A percentile compares a stretch with the other conserved stretches of the same genome.
phyloP scores from a whole-genome alignment of 2,113 vertebrate genomes.

The Crotalus horridus region DNA sequence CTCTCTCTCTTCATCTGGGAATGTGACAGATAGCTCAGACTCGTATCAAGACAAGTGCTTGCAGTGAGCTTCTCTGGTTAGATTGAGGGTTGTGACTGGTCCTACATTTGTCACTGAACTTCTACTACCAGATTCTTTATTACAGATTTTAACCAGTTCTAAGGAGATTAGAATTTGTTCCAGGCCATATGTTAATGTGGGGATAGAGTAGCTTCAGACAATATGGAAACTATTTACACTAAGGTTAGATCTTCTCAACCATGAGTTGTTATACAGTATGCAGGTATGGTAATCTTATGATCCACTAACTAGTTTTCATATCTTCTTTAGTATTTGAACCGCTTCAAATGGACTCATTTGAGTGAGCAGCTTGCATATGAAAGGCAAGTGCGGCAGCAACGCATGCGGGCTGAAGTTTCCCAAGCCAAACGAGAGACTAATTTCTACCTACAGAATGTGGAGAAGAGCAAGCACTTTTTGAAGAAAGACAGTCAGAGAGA shows the following conservation, averaged over 20 bases:
- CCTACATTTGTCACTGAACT: not conserved
- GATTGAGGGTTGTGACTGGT: too few relatives aligned
- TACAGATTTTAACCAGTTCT: not conserved
- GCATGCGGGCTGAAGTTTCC: conserved; percentile 81
- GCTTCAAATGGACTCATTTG: conserved; percentile 88
- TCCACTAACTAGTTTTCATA: not conserved
- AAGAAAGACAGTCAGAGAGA: conserved; percentile 49
- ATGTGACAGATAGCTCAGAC: not conserved
- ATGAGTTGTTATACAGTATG: not conserved
- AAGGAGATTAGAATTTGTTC: not conserved
- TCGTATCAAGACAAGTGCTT: not conserved
- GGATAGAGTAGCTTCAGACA: not conserved
- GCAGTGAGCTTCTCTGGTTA: not conserved
- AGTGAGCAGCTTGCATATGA: conserved; percentile 86
- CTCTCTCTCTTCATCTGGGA: not conserved
- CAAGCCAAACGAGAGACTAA: conserved; percentile 86
- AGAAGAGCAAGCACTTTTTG: conserved; percentile 76
- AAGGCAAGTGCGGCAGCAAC: conserved; percentile 80
- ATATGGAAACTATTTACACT: not conserved
- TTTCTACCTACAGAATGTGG: conserved; percentile 85
- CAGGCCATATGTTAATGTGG: not conserved
- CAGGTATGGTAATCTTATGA: not conserved
- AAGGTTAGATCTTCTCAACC: not conserved
- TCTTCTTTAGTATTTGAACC: conserved; percentile 81
- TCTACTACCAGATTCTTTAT: not conserved